Conservation (phyloP, 2,113 vertebrate genomes). For the Ammodytes marinus region DNA sequence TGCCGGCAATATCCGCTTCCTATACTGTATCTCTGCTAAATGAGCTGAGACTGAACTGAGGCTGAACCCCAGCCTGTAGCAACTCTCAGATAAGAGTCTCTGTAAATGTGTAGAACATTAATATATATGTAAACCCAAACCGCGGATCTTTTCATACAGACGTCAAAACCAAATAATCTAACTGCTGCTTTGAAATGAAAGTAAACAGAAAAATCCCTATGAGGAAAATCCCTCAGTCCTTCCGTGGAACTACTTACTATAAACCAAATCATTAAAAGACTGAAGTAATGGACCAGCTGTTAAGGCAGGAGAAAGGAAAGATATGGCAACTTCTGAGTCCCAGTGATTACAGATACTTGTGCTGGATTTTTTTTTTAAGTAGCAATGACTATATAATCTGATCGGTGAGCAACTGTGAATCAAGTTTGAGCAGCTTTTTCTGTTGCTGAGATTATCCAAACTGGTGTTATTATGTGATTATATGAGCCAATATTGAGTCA, state of each 20-base stretch:
- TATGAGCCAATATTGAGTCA: constrained; percentile 36
- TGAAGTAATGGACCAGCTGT: constrained; percentile 11
- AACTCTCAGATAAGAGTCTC: constrained; percentile 28
- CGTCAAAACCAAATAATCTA: background rate
- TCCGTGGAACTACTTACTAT: no score
- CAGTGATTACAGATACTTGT: background rate
- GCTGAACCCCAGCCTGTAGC: constrained; percentile 50
- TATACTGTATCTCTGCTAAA: constrained; percentile 64
- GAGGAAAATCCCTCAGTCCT: background rate
- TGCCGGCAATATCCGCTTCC: constrained; percentile 48
- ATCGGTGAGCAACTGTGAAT: constrained; percentile 24
- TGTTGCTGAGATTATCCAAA: constrained; percentile 27
- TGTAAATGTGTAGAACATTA: constrained; percentile 24
- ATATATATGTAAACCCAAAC: constrained; percentile 26
- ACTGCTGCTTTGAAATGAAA: constrained; percentile 23
- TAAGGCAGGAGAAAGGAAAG: constrained; percentile 3
- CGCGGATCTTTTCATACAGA: background rate
- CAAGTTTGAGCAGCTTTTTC: constrained; percentile 33
- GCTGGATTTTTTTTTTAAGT: constrained; percentile 15
- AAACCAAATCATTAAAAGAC: background rate
- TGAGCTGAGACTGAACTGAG: constrained; percentile 51
- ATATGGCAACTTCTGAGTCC: background rate
- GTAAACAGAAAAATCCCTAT: background rate
- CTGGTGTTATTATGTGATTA: constrained; percentile 19
- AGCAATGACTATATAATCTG: constrained; percentile 31